Conservation (phyloP, 2,797 vertebrate species). For the Rhodeus uyekii region DNA sequence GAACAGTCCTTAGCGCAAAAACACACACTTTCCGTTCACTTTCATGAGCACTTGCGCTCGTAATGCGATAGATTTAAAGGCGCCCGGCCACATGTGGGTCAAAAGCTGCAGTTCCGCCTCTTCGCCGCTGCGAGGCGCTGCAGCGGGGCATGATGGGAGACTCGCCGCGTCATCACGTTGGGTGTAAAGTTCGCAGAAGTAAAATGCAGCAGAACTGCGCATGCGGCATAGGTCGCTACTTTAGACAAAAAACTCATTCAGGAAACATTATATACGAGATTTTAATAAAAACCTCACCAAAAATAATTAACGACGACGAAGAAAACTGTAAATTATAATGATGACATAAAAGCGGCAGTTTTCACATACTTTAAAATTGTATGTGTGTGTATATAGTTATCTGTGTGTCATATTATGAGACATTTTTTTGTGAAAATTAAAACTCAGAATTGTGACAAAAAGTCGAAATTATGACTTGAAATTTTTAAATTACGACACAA, state of each 20-base stretch:
- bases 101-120: conserved; percentile 31
- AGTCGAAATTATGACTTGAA: not conserved
- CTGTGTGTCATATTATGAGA: too few species aligned
- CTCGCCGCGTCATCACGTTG: conserved; percentile 45
- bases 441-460: not conserved
- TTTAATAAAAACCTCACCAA: too few species aligned
- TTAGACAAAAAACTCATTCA: too few species aligned
- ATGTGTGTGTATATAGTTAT: too few species aligned
- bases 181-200: not conserved
- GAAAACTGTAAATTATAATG: not conserved
- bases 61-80: conserved; percentile 45
- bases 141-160: conserved; percentile 18
- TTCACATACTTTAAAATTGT: too few species aligned
- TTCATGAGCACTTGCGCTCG: conserved; percentile 29
- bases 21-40: conserved; percentile 29
- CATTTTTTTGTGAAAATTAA: too few species aligned
- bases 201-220: not conserved
- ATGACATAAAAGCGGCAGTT: not conserved
- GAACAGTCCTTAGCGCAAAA: conserved; percentile 3
- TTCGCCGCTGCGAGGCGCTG: conserved; percentile 53
- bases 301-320: too few species aligned
- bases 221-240: too few species aligned
- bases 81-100: conserved; percentile 58
- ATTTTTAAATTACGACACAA: too few species aligned
- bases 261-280: too few species aligned